phyloP scores from a whole-genome alignment of 2,888 invertebrate species.

The Acanthosepion lycidas region DNA sequence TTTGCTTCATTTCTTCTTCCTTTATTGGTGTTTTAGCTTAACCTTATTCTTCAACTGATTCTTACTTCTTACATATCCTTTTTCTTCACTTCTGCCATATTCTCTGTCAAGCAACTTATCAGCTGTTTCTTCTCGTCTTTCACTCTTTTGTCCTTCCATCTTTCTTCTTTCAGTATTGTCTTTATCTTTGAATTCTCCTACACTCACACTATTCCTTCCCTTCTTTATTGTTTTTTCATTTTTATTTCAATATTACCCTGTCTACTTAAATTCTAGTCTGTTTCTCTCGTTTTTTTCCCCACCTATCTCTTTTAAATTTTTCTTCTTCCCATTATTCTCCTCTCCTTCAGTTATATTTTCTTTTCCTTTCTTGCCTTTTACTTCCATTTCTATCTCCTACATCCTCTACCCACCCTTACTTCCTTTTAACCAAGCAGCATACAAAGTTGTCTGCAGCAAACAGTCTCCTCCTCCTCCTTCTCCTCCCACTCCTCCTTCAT shows the following conservation, averaged over 20 bases:
- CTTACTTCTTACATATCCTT: no score
- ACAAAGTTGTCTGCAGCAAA: background rate
- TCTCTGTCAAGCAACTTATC: no score
- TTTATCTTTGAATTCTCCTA: no score
- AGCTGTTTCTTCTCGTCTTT: no score
- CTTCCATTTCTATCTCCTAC: background rate
- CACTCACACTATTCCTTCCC: background rate
- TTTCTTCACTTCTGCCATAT: no score
- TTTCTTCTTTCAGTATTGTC: no score
- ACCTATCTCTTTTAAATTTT: no score
- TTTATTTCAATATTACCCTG: background rate
- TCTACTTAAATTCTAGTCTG: no score
- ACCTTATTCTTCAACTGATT: background rate
- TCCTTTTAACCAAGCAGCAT: background rate
- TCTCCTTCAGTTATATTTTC: rapidly evolving
- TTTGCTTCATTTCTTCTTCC: no score
- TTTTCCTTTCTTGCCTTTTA: background rate
- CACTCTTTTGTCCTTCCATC: no score
- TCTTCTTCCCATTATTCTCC: no score
- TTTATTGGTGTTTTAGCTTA: background rate
- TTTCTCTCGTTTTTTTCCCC: no score
- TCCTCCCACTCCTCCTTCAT: background rate
- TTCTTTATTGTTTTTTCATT: background rate
- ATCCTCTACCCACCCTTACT: background rate
- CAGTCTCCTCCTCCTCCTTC: background rate